Base-by-base conservation (phyloP, 2,113 vertebrate species). In the Corythornis vintsioides region DNA sequence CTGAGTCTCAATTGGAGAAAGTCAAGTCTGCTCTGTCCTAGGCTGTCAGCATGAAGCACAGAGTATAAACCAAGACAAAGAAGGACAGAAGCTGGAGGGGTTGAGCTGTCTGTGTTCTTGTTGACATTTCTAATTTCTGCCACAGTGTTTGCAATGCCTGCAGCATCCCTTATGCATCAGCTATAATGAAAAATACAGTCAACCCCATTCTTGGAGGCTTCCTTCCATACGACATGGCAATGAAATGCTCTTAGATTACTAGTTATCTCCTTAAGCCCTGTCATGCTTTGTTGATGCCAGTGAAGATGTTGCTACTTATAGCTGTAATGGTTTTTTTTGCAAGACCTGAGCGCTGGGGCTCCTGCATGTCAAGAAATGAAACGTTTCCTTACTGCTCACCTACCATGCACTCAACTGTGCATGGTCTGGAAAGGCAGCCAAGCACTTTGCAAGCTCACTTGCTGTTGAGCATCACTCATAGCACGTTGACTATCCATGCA, bases 401-500 rank as follows among this genome's bases (percentile, higher is more conserved):
- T 43, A 2, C 1, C 3, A 7, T 10, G 9, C n/a, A 4, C 5
- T 2, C 48, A 35, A 0, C 63, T 14, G 7, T 56, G 38, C 15
- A 1, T 1, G 2, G 43, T 42, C 4, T 35, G 53, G 8, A n/a
- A 9, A 33, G 52, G 42, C 2, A 52, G 13, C 42, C 25, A 31
- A 42, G 43, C n/a, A 0, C n/a, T 66, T 20, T 6, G 42, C 21
- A 18, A 48, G 61, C 45, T 69, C 43, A 72, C 2, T 21, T 64
- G 33, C 63, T 63, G 18, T 24, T 61, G 18, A 8, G 4, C 55
- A 24, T 10, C 20, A 0, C 25, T 81, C 1, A 0, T 3, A n/a
- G 11, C 0, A 13, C 9, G 0, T 12, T 4, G 18, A 2, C n/a
- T 55, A 4, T 15, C 2, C 28, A 9, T 1, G 2, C 9, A n/a